These are phyloP conservation scores for Drosophila mojavensis DNA, from an alignment of 1,140 invertebrate species.

Conservation along the genomic window DNA sequence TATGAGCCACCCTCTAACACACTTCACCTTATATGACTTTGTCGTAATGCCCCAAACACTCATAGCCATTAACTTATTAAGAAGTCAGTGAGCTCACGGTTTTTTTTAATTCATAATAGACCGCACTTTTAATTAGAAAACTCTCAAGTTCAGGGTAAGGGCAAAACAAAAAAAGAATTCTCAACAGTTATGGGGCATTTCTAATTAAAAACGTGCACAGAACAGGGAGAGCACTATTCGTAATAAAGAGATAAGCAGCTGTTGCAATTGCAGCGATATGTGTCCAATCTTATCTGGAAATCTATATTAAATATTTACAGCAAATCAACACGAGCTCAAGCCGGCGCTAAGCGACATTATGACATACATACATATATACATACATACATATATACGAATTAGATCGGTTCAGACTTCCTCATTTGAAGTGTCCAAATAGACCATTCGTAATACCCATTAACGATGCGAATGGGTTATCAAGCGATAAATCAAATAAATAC, in stretches of 20 bases:
- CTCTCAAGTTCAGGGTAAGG: constrained; percentile 39
- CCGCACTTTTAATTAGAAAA: constrained; percentile 39
- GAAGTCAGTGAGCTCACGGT: not conserved
- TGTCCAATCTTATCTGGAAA: constrained; percentile 55
- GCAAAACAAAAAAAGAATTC: not conserved
- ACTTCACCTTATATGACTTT: not conserved
- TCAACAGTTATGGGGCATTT: constrained; percentile 6
- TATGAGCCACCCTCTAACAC: too few relatives aligned
- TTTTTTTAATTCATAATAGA: not conserved
- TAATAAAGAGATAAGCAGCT: constrained; percentile 19
- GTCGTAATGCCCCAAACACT: not conserved
- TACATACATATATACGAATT: too few relatives aligned
- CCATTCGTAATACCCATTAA: not conserved
- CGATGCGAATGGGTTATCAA: constrained; percentile 6
- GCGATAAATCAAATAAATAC: constrained; percentile 13
- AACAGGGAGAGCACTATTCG: not conserved
- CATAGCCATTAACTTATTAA: not conserved
- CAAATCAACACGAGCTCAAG: constrained; percentile 22
- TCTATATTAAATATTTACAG: constrained; percentile 41
- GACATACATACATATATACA: too few relatives aligned
- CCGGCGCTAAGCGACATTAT: constrained; percentile 22
- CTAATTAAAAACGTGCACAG: constrained; percentile 63
- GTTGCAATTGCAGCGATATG: constrained; percentile 12
- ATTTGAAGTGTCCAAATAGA: not conserved
- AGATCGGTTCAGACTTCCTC: constrained; percentile 11